phyloP scores from a whole-genome alignment of 2,113 vertebrate genomes.

The Oenanthe melanoleuca region DNA sequence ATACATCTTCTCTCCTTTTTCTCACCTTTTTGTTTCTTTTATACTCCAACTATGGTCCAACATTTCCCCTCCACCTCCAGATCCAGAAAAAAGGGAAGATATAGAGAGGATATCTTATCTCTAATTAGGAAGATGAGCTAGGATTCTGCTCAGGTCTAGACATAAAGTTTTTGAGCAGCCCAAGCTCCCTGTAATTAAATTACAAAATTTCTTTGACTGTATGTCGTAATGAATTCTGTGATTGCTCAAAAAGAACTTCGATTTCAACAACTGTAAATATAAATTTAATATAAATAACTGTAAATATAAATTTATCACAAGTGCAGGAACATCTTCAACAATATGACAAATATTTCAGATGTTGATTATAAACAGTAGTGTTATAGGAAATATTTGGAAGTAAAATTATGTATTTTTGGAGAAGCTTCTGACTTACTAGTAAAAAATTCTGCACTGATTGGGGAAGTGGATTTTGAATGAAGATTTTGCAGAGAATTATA shows the following conservation, averaged over 20 bases:
- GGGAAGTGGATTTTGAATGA: neutral
- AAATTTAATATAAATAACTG: neutral
- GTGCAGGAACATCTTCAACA: neutral
- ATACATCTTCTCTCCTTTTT: neutral
- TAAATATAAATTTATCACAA: neutral
- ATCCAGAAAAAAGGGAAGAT: neutral
- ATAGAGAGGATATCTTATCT: neutral
- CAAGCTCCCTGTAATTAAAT: neutral
- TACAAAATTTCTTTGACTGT: neutral
- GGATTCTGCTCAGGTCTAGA: neutral
- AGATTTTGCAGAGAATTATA: neutral
- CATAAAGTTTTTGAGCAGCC: neutral
- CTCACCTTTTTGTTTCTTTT: neutral
- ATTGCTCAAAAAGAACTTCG: neutral
- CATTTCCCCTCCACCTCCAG: neutral
- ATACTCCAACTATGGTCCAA: neutral
- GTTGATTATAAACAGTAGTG: neutral
- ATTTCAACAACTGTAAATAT: neutral
- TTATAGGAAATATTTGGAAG: neutral
- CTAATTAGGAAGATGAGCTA: neutral
- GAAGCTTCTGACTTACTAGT: neutral
- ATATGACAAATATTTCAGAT: neutral
- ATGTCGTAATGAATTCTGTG: neutral
- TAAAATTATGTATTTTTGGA: neutral
- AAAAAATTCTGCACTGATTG: neutral